Conservation (phyloP, 2,888 invertebrate genomes). For the Scaptomyza reducta region DNA sequence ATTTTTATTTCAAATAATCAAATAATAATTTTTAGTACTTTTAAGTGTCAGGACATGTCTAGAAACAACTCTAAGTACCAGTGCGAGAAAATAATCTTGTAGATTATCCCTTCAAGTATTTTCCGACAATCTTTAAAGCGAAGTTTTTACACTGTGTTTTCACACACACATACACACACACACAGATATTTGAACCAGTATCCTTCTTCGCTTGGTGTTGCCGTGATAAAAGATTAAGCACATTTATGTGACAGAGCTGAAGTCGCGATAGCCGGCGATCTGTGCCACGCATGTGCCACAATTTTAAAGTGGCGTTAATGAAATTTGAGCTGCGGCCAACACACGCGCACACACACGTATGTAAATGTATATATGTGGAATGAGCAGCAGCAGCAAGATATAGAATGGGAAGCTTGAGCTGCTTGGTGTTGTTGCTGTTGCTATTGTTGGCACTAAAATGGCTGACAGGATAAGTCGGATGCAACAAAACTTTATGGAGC, state of each 20-base stretch:
- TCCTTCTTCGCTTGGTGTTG: conserved; percentile 21
- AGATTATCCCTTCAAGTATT: not conserved
- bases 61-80: not conserved
- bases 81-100: not conserved
- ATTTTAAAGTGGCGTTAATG: conserved; percentile 74
- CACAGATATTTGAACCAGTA: conserved; percentile 3
- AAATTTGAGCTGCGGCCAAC: conserved; percentile 62
- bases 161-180: conserved; percentile 2
- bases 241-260: conserved; percentile 68
- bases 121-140: conserved; percentile 10
- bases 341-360: not conserved
- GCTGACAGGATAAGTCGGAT: conserved; percentile 47
- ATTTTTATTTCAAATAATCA: too few species aligned
- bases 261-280: conserved; percentile 24
- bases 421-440: conserved; percentile 1
- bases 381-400: conserved; percentile 6
- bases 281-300: conserved; percentile 70
- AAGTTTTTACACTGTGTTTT: conserved; percentile 19
- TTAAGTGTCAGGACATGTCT: not conserved
- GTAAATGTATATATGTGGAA: not conserved
- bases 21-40: not conserved
- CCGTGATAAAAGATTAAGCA: conserved; percentile 73
- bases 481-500: conserved; percentile 52
- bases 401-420: conserved; percentile 3
- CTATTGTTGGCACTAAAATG: conserved; percentile 39